Evolutionary conservation across 2,888 invertebrate genomes (phyloP), one percentile per base, ranked within the genome.

Genomic region (Epirrhoe tristata): DNA sequence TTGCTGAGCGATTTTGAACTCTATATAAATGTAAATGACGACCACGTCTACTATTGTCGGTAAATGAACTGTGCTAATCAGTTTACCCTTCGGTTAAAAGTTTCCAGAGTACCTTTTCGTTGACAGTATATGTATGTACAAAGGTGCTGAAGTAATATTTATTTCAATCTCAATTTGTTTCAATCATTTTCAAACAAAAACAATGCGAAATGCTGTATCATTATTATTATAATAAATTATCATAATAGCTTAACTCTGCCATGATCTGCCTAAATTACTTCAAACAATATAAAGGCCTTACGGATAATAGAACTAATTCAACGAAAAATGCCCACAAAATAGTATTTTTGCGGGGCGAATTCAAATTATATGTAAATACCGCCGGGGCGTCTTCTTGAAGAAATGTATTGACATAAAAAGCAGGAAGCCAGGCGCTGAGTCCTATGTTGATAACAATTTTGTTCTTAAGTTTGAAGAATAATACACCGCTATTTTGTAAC

Each of bases 281-380:
- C 14, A 57, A 63, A 51, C 31, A 36, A 32, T 59, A 59, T 32
- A 56, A 51, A 56, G 55, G 24, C 55, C 36, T 58, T 34, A 65
- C 66, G 69, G 66, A 14, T 70, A 69, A 70, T 69, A 70, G 59
- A 59, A 60, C 70, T 71, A 70, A 71, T 70, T 67, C 63, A 32
- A 74, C 59, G 64, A 71, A 71, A 67, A 73, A 74, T 67, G 63
- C 56, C 65, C 51, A 57, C 65, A 63, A 70, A 72, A 71, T 71
- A 69, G 59, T 71, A 72, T 74, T 71, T 70, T 71, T 80, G 71
- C 76, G 74, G 73, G 76, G 79, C 66, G 76, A 81, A 88, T 86
- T 86, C 83, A 85, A 86, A 87, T 86, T 77, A 79, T 82, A 87
- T 88, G 86, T 83, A 83, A 87, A 88, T 88, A 81, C 70, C 52